Evolutionary conservation across 2,113 vertebrate species (phyloP).

Genomic region (Carettochelys insculpta): DNA sequence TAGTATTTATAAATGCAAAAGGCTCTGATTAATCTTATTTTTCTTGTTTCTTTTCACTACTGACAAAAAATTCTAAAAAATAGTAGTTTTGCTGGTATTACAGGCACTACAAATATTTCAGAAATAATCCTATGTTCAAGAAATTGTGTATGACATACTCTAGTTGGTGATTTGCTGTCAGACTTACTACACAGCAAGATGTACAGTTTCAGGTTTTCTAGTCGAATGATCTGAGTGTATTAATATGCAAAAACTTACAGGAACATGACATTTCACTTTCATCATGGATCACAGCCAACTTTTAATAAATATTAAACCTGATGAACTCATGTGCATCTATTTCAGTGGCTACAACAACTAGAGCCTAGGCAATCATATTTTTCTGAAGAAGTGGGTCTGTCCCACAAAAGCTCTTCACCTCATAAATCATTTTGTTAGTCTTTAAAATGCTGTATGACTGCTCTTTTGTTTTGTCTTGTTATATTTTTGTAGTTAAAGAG

Average conservation of each 20-base stretch:
- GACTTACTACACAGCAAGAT: rapidly evolving
- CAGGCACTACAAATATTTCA: neutral
- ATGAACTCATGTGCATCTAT: rapidly evolving
- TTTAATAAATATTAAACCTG: neutral
- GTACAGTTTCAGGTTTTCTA: rapidly evolving
- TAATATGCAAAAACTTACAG: neutral
- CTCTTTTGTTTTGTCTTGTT: no score
- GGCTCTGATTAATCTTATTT: neutral
- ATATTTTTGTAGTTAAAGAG: rapidly evolving
- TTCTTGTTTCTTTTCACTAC: neutral
- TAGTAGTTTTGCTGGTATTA: rapidly evolving
- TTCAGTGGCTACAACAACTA: neutral
- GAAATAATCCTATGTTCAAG: neutral
- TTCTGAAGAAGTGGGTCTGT: no score
- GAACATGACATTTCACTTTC: neutral
- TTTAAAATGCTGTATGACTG: no score
- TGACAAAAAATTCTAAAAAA: rapidly evolving
- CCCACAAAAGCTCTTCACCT: no score
- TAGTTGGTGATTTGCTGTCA: neutral
- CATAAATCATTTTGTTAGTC: no score
- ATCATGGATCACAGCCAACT: neutral
- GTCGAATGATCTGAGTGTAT: neutral
- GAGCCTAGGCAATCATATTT: neutral
- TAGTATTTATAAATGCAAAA: neutral
- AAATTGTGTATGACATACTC: rapidly evolving